A percentile compares a stretch with the other conserved stretches of the same genome.
These are phyloP conservation scores for Gnathonemus echidnorhynchus DNA, from an alignment of 2,113 vertebrate species.

Conservation along the genomic window DNA sequence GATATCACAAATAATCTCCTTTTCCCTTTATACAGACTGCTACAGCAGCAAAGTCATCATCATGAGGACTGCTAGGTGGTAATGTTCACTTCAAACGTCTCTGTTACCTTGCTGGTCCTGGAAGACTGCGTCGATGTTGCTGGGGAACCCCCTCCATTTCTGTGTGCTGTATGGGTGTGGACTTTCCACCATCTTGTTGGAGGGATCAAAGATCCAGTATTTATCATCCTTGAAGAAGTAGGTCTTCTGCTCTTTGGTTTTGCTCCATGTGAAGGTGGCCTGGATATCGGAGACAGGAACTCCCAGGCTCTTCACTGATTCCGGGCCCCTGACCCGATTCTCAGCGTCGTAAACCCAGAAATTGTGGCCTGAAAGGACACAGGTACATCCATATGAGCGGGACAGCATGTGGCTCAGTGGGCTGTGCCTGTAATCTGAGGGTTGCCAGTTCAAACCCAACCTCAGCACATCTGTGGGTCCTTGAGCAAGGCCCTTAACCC, in stretches of 20 bases:
- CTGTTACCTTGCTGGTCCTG: conserved; percentile 73
- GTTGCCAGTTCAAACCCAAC: no score
- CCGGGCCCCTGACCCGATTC: conserved; percentile 69
- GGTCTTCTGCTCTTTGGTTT: conserved; percentile 69
- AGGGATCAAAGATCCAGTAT: conserved; percentile 79
- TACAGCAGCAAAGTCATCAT: not conserved
- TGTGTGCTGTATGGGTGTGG: conserved; percentile 63
- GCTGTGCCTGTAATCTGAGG: no score
- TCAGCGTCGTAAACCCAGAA: conserved; percentile 83
- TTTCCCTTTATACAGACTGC: not conserved
- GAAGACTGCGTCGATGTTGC: conserved; percentile 70
- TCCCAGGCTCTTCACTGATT: conserved; percentile 64
- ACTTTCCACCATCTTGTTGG: conserved; percentile 60
- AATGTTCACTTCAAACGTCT: not conserved
- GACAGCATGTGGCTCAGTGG: no score
- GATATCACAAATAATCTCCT: not conserved
- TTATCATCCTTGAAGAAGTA: conserved; percentile 74
- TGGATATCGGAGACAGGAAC: conserved; percentile 61
- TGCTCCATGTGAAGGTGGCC: conserved; percentile 77
- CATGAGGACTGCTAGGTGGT: not conserved
- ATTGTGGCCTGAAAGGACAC: conserved; percentile 55
- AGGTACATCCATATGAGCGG: not conserved
- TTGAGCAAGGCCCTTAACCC: no score
- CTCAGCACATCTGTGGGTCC: no score
- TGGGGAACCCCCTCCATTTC: conserved; percentile 77